Conservation (phyloP, 2,113 vertebrate genomes). For the Lutjanus erythropterus region DNA sequence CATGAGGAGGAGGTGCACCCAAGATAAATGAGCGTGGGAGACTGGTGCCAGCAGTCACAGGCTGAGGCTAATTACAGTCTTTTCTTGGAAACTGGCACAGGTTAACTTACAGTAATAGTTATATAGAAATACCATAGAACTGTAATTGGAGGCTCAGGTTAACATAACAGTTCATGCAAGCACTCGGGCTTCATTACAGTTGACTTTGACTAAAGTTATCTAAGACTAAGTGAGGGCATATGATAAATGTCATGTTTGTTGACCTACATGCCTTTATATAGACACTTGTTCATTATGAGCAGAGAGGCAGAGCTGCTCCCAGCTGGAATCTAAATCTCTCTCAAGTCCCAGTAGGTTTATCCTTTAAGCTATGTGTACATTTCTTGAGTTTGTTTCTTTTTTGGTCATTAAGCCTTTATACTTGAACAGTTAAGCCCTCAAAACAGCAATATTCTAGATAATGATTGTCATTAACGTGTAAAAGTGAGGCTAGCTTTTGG, state of each 20-base stretch:
- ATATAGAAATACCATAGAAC: slow-evolving; percentile 24
- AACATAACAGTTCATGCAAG: slow-evolving; percentile 39
- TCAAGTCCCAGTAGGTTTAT: neutral
- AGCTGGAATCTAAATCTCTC: neutral
- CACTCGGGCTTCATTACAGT: slow-evolving; percentile 22
- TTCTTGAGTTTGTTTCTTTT: slow-evolving; percentile 7
- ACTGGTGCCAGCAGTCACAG: slow-evolving; percentile 68
- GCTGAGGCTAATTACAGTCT: slow-evolving; percentile 76
- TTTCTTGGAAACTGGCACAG: slow-evolving; percentile 74
- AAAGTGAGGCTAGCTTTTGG: neutral
- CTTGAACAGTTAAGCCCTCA: neutral
- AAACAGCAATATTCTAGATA: neutral
- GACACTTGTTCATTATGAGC: neutral
- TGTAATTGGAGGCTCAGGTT: slow-evolving; percentile 63
- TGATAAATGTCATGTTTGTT: slow-evolving; percentile 16
- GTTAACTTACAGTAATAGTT: slow-evolving; percentile 66
- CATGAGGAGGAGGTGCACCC: slow-evolving; percentile 67
- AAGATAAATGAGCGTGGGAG: slow-evolving; percentile 74
- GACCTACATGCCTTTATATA: neutral
- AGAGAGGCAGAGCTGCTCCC: neutral
- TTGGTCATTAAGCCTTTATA: slow-evolving; percentile 23
- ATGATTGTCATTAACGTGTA: slow-evolving; percentile 4
- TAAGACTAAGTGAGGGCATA: neutral
- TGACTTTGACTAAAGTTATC: slow-evolving; percentile 46
- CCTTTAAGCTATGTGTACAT: neutral